A percentile compares a stretch with the other conserved stretches of the same genome.
These are phyloP conservation scores for Cheilosia variabilis DNA, from an alignment of 2,888 invertebrate species.

Conservation along the genomic window DNA sequence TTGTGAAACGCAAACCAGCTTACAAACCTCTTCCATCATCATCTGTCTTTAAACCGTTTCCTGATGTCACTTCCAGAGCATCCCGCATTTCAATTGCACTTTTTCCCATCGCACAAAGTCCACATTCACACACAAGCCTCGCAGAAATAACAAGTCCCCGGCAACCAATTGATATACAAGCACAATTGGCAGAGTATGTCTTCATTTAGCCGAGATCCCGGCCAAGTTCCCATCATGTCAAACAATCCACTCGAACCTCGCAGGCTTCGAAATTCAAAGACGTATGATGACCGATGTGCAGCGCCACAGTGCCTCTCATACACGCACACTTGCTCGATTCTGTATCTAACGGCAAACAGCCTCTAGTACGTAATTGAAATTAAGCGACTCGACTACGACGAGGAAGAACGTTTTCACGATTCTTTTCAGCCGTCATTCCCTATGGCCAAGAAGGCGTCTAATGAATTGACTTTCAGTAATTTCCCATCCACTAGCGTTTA, in stretches of 20 bases:
- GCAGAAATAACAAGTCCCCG: neutral
- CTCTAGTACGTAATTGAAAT: slow-evolving; percentile 69
- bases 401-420: slow-evolving; percentile 59
- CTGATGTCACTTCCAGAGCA: neutral
- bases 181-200: neutral
- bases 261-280: slow-evolving; percentile 31
- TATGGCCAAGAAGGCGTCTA: slow-evolving; percentile 71
- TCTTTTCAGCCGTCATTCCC: slow-evolving; percentile 43
- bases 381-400: slow-evolving; percentile 50
- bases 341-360: slow-evolving; percentile 65
- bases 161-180: neutral
- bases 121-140: neutral
- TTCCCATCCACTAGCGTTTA: slow-evolving; percentile 70
- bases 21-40: no score
- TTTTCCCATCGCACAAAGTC: neutral
- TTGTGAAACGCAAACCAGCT: no score
- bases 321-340: slow-evolving; percentile 20
- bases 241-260: slow-evolving; percentile 8
- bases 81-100: neutral
- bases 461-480: slow-evolving; percentile 74
- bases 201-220: neutral
- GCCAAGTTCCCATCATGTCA: neutral
- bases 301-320: slow-evolving; percentile 51
- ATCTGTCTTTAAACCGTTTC: neutral
- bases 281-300: slow-evolving; percentile 47